phyloP scores from a whole-genome alignment of 2,888 invertebrate genomes.

The Tricholauxania praeusta region DNA sequence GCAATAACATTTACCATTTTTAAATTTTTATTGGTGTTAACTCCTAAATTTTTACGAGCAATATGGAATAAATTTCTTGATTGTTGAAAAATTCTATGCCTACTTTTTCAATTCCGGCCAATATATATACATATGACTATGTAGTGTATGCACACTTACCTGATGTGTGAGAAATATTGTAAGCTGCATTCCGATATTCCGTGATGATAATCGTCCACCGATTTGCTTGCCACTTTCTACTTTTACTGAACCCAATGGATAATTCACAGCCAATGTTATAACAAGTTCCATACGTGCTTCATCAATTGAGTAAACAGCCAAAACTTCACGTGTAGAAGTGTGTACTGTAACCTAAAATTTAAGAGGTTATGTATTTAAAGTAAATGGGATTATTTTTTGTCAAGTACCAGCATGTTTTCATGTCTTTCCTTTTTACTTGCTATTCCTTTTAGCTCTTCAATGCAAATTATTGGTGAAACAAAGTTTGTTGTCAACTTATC shows the following conservation, averaged over 20 bases:
- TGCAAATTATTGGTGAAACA: constrained; percentile 76
- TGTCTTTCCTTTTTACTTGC: constrained; percentile 71
- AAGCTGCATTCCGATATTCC: constrained; percentile 84
- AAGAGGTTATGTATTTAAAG: not conserved
- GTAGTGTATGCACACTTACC: constrained; percentile 51
- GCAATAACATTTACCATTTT: too few relatives aligned
- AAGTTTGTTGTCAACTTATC: constrained; percentile 78
- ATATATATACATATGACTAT: too few relatives aligned
- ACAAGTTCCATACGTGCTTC: constrained; percentile 84
- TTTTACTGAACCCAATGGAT: constrained; percentile 84
- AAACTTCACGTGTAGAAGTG: constrained; percentile 80
- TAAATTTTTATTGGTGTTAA: too few relatives aligned
- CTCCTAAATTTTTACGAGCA: too few relatives aligned
- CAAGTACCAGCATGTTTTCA: constrained; percentile 75
- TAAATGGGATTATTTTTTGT: not conserved
- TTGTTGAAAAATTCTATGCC: not conserved
- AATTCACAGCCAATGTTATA: constrained; percentile 82
- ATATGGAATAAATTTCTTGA: not conserved
- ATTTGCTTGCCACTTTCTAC: constrained; percentile 79
- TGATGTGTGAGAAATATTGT: constrained; percentile 89
- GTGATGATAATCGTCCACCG: constrained; percentile 78
- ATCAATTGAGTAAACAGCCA: constrained; percentile 82
- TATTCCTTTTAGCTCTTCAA: constrained; percentile 74
- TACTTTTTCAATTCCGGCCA: too few relatives aligned
- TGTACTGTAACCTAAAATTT: constrained; percentile 76